Conservation (phyloP, 2,797 vertebrate genomes). For the Rhinella marina region DNA sequence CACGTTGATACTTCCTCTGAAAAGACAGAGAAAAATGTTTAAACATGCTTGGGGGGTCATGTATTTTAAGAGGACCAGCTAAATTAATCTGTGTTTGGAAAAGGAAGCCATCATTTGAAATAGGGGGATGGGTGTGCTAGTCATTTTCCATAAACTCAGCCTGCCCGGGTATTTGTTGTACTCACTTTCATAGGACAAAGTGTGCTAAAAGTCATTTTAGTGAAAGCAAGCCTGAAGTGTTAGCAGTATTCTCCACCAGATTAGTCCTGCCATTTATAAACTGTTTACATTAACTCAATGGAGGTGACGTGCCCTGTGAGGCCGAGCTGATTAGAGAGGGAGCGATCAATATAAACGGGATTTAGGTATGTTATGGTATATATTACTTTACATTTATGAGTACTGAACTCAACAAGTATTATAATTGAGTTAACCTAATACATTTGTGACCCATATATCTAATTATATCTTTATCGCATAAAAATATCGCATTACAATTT, state of each 20-base stretch:
- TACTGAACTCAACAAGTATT: not conserved
- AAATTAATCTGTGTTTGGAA: constrained; percentile 43
- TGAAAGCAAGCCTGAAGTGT: constrained; percentile 6
- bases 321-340: not conserved
- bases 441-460: not conserved
- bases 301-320: not conserved
- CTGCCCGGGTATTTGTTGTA: constrained; percentile 2
- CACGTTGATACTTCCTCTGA: not conserved
- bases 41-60: not conserved
- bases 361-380: not conserved
- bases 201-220: constrained; percentile 25
- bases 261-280: constrained; percentile 6
- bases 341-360: constrained; percentile 16
- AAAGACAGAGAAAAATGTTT: constrained; percentile 34
- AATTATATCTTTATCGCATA: not conserved
- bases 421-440: not conserved
- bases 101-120: constrained; percentile 7
- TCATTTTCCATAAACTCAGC: constrained; percentile 51
- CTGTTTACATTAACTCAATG: constrained; percentile 1
- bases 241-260: not conserved
- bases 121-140: not conserved
- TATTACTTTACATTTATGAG: not conserved
- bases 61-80: constrained; percentile 27
- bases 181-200: constrained; percentile 3
- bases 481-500: not conserved